Base-by-base conservation (phyloP, 2,888 invertebrate genomes). In the Lagria hirta region DNA sequence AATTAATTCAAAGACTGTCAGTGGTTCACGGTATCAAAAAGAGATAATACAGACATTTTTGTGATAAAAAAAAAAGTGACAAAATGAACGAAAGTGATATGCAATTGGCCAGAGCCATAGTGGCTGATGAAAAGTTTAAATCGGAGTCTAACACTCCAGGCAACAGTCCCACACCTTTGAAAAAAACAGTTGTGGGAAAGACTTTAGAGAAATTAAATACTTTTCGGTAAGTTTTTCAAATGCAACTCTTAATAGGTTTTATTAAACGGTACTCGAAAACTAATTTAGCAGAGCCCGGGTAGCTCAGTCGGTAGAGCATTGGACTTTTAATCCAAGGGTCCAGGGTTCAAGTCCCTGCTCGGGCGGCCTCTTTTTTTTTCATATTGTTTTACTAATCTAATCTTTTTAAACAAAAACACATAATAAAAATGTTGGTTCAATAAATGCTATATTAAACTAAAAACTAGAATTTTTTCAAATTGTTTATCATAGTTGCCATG, bases 271-370 rank as follows among this genome's bases (percentile, higher is more conserved):
- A n/a, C n/a, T n/a, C n/a, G 79, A 79, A 79, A 79, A 79, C 78
- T 78, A 78, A 79, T 77, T 79, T 79, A 79, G 79, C 33, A 15
- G 6, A 48, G 80, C 81, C 80, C 80, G 80, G 81, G 79, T 81
- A 81, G 81, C 81, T 81, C 81, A 81, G 81, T 81, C 79, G 81
- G 81, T 81, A 81, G 81, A 81, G 81, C 81, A 80, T 81, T 81
- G 80, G 81, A 80, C 81, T 81, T 82, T 82, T 82, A 82, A 82
- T 82, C 82, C 82, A 82, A 82, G 81, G 82, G 82, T 82, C 82
- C 81, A 81, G 81, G 81, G 82, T 82, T 82, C 82, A 82, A 82
- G 82, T 81, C 82, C 82, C 82, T 82, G 81, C 79, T 78, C 80
- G 80, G 80, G 79, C 80, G 80, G 48, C 34, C 78, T 78, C 78